Evolutionary conservation across 2,888 invertebrate genomes (phyloP), one percentile per base, ranked within the genome.

Genomic region (Atethmia centrago): DNA sequence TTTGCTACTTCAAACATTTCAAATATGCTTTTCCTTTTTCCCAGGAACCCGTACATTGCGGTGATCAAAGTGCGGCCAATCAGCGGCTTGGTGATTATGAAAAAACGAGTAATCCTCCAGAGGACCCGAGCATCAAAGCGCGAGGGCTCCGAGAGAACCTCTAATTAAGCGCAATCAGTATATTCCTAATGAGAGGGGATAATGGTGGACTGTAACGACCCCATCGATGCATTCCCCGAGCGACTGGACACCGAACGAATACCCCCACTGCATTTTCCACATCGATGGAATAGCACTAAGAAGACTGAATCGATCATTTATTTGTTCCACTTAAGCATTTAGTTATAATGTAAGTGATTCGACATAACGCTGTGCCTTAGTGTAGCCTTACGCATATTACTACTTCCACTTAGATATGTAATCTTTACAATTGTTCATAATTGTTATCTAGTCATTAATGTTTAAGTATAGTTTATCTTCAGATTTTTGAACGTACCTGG

Each of bases 151-250:
- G 91, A 92, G 94, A 91, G 94, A 94, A 93, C 94, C 95, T 94
- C 93, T 95, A 96, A 96, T 96, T 96, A 96, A 95, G 93, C 94
- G 95, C 95, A 96, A 96, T 96, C 96, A 96, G 95, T 95, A 94
- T 96, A 96, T 95, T 95, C 95, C 95, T 96, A 96, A 96, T 95
- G 96, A 95, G 94, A 93, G 96, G 92, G 93, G 94, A 94, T 96
- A 95, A 96, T 96, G 93, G 94, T 94, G 93, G 95, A 93, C 94
- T 94, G 93, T 94, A 94, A 95, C 94, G 94, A 95, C 89, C 94
- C 92, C 94, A 95, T 95, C 95, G 95, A 95, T 92, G 94, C 95
- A 95, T 95, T 95, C 96, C 93, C 88, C 88, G 91, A 90, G 88
- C 88, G 92, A 92, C 92, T 91, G 92, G 92, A 90, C 90, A 90